Conservation (phyloP, 2,113 vertebrate species). For the Manacus vitellinus region DNA sequence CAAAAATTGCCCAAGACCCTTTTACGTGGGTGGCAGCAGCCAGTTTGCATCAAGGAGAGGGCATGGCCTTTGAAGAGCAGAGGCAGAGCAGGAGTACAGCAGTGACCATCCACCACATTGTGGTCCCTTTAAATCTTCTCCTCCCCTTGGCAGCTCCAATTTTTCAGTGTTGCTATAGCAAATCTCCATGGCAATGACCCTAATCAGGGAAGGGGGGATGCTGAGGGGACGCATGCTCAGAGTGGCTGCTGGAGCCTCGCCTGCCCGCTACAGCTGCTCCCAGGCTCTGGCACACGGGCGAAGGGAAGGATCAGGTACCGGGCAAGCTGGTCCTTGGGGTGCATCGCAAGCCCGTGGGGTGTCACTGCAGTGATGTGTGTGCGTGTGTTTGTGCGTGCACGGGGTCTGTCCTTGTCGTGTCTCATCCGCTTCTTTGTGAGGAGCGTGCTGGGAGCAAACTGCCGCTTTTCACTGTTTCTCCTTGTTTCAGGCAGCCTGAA, state of each 20-base stretch:
- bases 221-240: constrained; percentile 51
- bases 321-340: background rate
- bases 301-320: constrained; percentile 25
- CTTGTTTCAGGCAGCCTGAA: background rate
- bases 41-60: background rate
- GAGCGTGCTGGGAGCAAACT: background rate
- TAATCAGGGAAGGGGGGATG: constrained; percentile 25
- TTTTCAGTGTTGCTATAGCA: constrained; percentile 62
- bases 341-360: accelerated
- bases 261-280: background rate
- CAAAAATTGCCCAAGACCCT: background rate
- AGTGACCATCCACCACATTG: background rate
- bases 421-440: background rate
- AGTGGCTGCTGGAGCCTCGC: constrained; percentile 42
- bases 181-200: constrained; percentile 68
- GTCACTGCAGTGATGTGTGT: accelerated
- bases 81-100: background rate
- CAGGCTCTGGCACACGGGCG: background rate
- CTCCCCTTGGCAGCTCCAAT: constrained; percentile 56
- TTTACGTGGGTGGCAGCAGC: background rate
- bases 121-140: constrained; percentile 56
- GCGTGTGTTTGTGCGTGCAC: accelerated
- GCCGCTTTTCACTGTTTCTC: background rate
- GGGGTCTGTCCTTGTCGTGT: accelerated
- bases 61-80: background rate